phyloP scores from a whole-genome alignment of 2,888 invertebrate genomes.

The Pseudanteris insignis region DNA sequence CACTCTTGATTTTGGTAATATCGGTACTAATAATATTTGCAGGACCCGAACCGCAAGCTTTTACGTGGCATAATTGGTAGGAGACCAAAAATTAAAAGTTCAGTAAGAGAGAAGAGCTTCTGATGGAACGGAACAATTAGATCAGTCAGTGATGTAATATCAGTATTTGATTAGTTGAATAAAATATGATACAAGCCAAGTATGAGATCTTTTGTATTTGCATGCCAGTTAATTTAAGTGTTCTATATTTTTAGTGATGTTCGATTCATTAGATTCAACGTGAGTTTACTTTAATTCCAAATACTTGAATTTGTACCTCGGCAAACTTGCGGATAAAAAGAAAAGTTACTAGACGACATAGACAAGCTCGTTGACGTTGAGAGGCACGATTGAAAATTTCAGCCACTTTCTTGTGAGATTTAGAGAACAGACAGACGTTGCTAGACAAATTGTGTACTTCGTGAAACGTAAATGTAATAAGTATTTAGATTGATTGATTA shows the following conservation, averaged over 20 bases:
- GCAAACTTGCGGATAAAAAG: conserved; percentile 34
- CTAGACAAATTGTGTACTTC: conserved; percentile 42
- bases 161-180: too few species aligned
- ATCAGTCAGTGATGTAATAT: too few species aligned
- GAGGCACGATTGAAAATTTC: conserved; percentile 40
- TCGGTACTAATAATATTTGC: too few species aligned
- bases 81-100: too few species aligned
- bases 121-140: too few species aligned
- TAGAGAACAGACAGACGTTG: conserved; percentile 24
- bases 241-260: conserved; percentile 28
- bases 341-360: conserved; percentile 33
- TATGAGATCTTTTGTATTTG: too few species aligned
- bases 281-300: conserved; percentile 50
- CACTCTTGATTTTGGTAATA: too few species aligned
- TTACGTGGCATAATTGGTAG: too few species aligned
- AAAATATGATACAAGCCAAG: too few species aligned
- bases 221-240: conserved; percentile 12
- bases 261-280: conserved; percentile 23
- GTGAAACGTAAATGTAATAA: conserved; percentile 35
- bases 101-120: too few species aligned
- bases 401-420: conserved; percentile 39
- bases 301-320: conserved; percentile 55
- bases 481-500: conserved; percentile 44
- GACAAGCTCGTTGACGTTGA: conserved; percentile 32
- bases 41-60: too few species aligned